Percentiles rank a stretch among this genome's conserved stretches.
Evolutionary conservation across 2,113 vertebrate genomes (phyloP).

Genomic region (Seriola aureovittata): DNA sequence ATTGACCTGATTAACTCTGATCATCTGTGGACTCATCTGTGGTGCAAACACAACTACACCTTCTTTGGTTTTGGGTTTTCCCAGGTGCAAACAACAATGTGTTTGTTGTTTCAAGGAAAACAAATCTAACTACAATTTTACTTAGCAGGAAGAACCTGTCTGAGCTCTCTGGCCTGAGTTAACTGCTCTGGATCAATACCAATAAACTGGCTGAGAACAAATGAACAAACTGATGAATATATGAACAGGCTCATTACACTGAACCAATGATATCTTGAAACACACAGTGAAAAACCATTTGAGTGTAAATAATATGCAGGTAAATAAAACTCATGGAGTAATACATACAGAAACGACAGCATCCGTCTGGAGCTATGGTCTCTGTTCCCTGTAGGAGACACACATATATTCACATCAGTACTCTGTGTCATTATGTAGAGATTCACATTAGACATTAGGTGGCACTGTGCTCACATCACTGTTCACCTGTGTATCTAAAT

Average conservation of each 20-base stretch:
- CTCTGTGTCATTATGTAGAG: not conserved
- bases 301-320: not conserved
- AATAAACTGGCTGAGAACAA: not conserved
- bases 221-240: not conserved
- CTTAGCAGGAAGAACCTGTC: not conserved
- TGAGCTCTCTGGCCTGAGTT: not conserved
- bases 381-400: conserved; percentile 72
- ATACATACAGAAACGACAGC: conserved; percentile 77
- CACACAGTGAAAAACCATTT: not conserved
- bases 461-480: not conserved
- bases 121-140: not conserved
- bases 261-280: not conserved
- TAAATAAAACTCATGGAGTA: not conserved
- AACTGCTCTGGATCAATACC: not conserved
- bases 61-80: not conserved
- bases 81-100: not conserved
- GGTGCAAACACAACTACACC: not conserved
- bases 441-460: not conserved
- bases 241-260: not conserved
- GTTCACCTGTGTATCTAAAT: no score
- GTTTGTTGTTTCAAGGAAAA: not conserved
- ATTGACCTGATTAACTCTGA: not conserved
- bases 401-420: conserved; percentile 12
- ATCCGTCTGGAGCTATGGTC: conserved; percentile 62
- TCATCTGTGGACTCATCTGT: not conserved